Conservation (phyloP, 2,888 invertebrate genomes). For the Spialia ferax region DNA sequence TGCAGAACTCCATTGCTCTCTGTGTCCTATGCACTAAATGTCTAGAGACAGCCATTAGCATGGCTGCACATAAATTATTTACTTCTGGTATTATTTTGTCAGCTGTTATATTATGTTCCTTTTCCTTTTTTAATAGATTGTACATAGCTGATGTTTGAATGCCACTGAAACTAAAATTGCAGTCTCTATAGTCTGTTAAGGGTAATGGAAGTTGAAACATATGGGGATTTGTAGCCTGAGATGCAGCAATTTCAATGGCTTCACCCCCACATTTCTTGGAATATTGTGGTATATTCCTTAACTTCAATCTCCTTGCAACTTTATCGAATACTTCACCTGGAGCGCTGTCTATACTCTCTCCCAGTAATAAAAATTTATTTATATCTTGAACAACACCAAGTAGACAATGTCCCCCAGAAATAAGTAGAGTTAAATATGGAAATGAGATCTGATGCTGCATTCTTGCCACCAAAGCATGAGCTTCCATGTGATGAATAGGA, state of each 20-base stretch:
- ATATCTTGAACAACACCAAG: slow-evolving; percentile 92
- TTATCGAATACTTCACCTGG: slow-evolving; percentile 98
- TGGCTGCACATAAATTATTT: slow-evolving; percentile 94
- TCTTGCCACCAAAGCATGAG: slow-evolving; percentile 97
- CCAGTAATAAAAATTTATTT: slow-evolving; percentile 92
- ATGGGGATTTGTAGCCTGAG: slow-evolving; percentile 88
- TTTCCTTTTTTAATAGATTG: slow-evolving; percentile 87
- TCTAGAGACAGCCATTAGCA: slow-evolving; percentile 90
- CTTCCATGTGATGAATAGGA: slow-evolving; percentile 99
- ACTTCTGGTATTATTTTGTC: slow-evolving; percentile 92
- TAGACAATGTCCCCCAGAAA: slow-evolving; percentile 98
- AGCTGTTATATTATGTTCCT: slow-evolving; percentile 84
- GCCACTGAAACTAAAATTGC: slow-evolving; percentile 97
- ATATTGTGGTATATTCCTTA: slow-evolving; percentile 92
- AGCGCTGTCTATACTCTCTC: slow-evolving; percentile 93
- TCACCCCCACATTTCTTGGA: slow-evolving; percentile 92
- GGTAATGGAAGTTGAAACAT: slow-evolving; percentile 90
- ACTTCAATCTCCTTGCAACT: slow-evolving; percentile 93
- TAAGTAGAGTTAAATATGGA: slow-evolving; percentile 95
- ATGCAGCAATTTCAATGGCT: slow-evolving; percentile 94
- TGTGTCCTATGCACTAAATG: slow-evolving; percentile 95
- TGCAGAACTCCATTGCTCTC: slow-evolving; percentile 93
- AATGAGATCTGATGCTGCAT: slow-evolving; percentile 91
- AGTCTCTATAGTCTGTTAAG: slow-evolving; percentile 89
- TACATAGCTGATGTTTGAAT: slow-evolving; percentile 88